Evolutionary conservation across 2,113 vertebrate genomes (phyloP).

Genomic region (Paedocypris sp.): DNA sequence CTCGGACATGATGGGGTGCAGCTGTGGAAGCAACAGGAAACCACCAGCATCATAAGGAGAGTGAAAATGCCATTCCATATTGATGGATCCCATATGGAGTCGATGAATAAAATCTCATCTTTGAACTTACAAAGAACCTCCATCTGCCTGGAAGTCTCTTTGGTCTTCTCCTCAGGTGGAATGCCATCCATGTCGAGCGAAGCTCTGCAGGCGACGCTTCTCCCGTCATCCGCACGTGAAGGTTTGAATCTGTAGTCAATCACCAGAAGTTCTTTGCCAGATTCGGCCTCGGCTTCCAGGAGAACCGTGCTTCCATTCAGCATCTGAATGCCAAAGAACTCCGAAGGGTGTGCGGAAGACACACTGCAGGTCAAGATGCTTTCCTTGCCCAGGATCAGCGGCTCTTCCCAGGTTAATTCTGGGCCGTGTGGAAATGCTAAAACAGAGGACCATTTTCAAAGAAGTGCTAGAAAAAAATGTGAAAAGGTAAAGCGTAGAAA

Average conservation of each 20-base stretch:
- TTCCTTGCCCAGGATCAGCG: constrained; percentile 29
- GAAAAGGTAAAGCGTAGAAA: too few relatives aligned
- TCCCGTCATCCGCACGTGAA: constrained; percentile 7
- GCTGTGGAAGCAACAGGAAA: constrained; percentile 38
- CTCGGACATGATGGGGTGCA: constrained; percentile 32
- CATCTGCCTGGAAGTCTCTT: constrained; percentile 33
- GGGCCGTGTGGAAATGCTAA: constrained; percentile 52
- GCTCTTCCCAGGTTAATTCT: constrained; percentile 39
- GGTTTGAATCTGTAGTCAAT: constrained; percentile 35
- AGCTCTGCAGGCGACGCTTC: constrained; percentile 47
- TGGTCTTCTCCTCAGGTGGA: constrained; percentile 24
- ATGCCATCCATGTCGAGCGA: constrained; percentile 29
- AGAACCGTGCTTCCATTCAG: constrained; percentile 27
- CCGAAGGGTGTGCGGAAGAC: constrained; percentile 30
- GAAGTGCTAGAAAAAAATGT: too few relatives aligned
- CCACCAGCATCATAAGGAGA: not conserved
- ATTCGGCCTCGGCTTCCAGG: not conserved
- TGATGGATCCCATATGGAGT: too few relatives aligned
- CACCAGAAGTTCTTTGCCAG: not conserved
- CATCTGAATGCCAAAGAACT: constrained; percentile 44
- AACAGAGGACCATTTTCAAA: not conserved
- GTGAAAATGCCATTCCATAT: not conserved
- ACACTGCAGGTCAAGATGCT: constrained; percentile 45
- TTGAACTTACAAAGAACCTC: constrained; percentile 49
- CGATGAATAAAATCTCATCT: too few relatives aligned